Evolutionary conservation across 2,888 invertebrate species (phyloP).

Genomic region (Chymomyza fuscimana): DNA sequence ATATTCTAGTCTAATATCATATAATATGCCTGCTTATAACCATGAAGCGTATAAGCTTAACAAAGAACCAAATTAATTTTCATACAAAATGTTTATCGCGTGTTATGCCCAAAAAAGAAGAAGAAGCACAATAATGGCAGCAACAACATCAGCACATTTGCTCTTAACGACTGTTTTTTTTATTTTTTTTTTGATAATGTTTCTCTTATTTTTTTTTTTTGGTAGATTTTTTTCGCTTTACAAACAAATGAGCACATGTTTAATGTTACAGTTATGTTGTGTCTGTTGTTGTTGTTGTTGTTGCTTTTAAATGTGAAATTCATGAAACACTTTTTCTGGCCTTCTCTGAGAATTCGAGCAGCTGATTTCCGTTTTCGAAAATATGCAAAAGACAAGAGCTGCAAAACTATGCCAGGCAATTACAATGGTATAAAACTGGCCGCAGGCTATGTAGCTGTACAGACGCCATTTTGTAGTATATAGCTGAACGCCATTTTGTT

Average conservation of each 20-base stretch:
- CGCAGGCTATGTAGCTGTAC: background rate
- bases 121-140: slow-evolving; percentile 20
- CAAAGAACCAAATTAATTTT: slow-evolving; percentile 65
- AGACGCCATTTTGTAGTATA: slow-evolving; percentile 24
- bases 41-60: slow-evolving; percentile 63
- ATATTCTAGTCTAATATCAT: background rate
- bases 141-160: slow-evolving; percentile 69
- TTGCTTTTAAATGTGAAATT: slow-evolving; percentile 62
- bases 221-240: background rate
- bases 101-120: slow-evolving; percentile 11
- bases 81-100: slow-evolving; percentile 64
- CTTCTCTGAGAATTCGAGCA: slow-evolving; percentile 67
- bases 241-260: background rate
- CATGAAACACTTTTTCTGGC: slow-evolving; percentile 40
- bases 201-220: slow-evolving; percentile 17
- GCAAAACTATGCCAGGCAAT: slow-evolving; percentile 68
- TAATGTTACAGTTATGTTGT: slow-evolving; percentile 44
- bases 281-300: slow-evolving; percentile 7
- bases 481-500: slow-evolving; percentile 21
- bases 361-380: slow-evolving; percentile 49
- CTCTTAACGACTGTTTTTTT: slow-evolving; percentile 63
- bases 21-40: slow-evolving; percentile 64
- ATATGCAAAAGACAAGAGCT: slow-evolving; percentile 32
- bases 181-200: background rate
- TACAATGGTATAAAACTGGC: slow-evolving; percentile 28